These are phyloP conservation scores for Semaprochilodus insignis DNA, from an alignment of 2,797 vertebrate species.

Conservation along the genomic window DNA sequence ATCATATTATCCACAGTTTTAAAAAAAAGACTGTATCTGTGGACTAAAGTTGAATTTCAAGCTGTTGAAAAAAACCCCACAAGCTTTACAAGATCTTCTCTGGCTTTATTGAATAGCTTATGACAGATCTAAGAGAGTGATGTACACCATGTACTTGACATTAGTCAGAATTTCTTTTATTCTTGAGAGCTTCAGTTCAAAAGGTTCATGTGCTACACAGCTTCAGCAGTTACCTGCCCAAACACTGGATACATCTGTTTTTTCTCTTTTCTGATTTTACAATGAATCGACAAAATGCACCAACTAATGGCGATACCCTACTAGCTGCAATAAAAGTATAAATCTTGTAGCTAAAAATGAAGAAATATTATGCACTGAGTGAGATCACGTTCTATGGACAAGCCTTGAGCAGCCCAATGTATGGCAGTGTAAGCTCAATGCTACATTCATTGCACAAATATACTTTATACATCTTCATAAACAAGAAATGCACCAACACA, in stretches of 20 bases:
- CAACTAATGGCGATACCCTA: too few species aligned
- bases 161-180: background rate
- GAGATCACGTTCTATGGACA: background rate
- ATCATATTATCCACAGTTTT: too few species aligned
- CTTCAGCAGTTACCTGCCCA: background rate
- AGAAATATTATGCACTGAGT: background rate
- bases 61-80: background rate
- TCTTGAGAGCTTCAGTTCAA: background rate
- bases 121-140: background rate
- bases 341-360: too few species aligned
- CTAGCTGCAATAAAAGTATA: background rate
- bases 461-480: slow-evolving; percentile 10
- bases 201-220: background rate
- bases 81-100: background rate
- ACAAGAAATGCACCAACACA: background rate
- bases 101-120: slow-evolving; percentile 23
- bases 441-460: slow-evolving; percentile 63
- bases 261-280: too few species aligned
- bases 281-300: background rate
- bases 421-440: slow-evolving; percentile 77
- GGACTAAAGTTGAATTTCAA: background rate
- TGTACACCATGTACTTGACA: background rate
- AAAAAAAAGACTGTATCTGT: too few species aligned
- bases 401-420: background rate
- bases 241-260: background rate